Evolutionary conservation across 1,140 invertebrate genomes (phyloP).

Genomic region (Teleopsis dalmanni): DNA sequence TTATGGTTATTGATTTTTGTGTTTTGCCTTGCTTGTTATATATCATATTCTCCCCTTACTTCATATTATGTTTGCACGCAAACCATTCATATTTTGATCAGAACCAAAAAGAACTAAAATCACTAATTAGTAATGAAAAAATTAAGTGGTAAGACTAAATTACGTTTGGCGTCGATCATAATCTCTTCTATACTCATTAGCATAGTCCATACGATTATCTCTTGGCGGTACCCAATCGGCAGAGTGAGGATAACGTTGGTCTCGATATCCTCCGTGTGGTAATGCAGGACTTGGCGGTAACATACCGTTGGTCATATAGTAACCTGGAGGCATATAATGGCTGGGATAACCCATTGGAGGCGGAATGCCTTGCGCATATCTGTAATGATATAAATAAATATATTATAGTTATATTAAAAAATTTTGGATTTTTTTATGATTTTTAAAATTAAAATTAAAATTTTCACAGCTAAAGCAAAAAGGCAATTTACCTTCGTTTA

Average conservation of each 20-base stretch:
- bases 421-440: background rate
- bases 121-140: too few species aligned
- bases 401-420: background rate
- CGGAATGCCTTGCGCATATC: slow-evolving; percentile 26
- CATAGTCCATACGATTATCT: slow-evolving; percentile 48
- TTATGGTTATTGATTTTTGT: too few species aligned
- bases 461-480: background rate
- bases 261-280: slow-evolving; percentile 17
- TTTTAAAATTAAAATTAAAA: background rate
- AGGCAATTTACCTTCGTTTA: slow-evolving; percentile 47
- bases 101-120: too few species aligned
- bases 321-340: slow-evolving; percentile 36
- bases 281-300: slow-evolving; percentile 18
- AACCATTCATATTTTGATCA: too few species aligned
- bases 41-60: too few species aligned
- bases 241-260: slow-evolving; percentile 26
- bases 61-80: too few species aligned
- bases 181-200: slow-evolving; percentile 51
- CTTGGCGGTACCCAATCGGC: slow-evolving; percentile 30
- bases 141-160: too few species aligned
- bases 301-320: slow-evolving; percentile 34
- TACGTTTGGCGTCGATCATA: slow-evolving; percentile 37
- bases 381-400: slow-evolving; percentile 11
- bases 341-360: slow-evolving; percentile 28
- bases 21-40: too few species aligned